phyloP scores from a whole-genome alignment of 1,140 invertebrate species.

The Acromyrmex charruanus region DNA sequence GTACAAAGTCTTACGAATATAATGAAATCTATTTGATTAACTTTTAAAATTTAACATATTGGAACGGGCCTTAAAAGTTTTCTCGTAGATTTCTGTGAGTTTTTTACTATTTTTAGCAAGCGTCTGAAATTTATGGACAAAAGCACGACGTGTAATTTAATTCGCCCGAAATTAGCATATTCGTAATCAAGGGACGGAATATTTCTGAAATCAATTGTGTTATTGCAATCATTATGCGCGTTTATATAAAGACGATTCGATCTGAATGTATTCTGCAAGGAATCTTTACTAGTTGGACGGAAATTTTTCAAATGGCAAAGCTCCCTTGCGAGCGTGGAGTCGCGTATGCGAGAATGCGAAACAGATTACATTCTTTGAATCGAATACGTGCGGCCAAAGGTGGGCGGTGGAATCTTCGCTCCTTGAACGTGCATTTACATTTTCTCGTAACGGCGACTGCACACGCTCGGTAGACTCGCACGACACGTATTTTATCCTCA shows the following conservation, averaged over 20 bases:
- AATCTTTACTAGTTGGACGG: constrained; percentile 33
- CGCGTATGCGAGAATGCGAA: constrained; percentile 58
- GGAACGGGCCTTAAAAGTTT: background rate
- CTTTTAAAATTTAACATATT: background rate
- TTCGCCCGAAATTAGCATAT: constrained; percentile 10
- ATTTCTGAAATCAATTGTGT: constrained; percentile 8
- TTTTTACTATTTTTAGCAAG: background rate
- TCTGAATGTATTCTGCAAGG: constrained; percentile 42
- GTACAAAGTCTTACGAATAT: background rate
- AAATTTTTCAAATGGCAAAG: constrained; percentile 52
- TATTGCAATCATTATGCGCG: constrained; percentile 33
- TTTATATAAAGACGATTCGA: constrained; percentile 47
- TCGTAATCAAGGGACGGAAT: background rate
- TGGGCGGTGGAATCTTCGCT: constrained; percentile 61
- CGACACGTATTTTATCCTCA: constrained; percentile 48
- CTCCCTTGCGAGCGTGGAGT: constrained; percentile 45
- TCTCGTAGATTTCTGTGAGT: background rate
- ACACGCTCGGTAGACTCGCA: constrained; percentile 41
- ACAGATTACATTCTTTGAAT: constrained; percentile 65
- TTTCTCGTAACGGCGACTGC: constrained; percentile 48
- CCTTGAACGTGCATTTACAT: constrained; percentile 58
- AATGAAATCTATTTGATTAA: background rate
- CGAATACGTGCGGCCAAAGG: constrained; percentile 60
- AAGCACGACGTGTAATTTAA: background rate
- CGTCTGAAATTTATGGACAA: background rate